Evolutionary conservation across 2,113 vertebrate genomes (phyloP), one percentile per base, ranked within the genome.

Genomic region (Alouatta palliata): DNA sequence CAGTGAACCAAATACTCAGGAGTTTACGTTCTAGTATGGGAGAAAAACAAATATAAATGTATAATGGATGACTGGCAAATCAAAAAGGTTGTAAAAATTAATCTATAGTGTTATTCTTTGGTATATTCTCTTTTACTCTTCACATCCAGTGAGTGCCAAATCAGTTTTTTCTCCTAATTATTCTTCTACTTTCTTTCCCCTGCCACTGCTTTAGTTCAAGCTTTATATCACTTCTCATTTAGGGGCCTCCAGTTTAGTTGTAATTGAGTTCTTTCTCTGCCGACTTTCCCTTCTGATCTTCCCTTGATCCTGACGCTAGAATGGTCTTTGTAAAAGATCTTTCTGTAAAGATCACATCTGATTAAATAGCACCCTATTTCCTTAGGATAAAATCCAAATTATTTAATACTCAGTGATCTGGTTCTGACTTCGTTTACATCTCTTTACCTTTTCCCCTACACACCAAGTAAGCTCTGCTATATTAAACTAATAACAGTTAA

Each of bases 191-290:
- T 75, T 95, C 32, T 43, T 87, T 83, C 12, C 21, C 77, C 37
- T 91, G 7, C 43, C 47, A 93, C 35, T 82, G 20, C 66, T 92
- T 96, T 95, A 96, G 14, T 88, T 92, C 45, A 94, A 19, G 30
- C 30, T 70, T 87, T 68, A 92, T 68, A 92, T 73, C 35, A 7
- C 52, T 93, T 94, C 47, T 93, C 35, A 43, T 80, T 94, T 92
- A 43, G 64, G 49, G 30, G 76, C n/a, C 8, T 87, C 17, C 35
- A 58, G 3, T 70, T 52, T 92, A 27, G 71, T 91, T 91, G 12
- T n/a, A 58, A 52, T 66, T 86, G 32, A 85, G 17, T 30, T 45
- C 30, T 94, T 30, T 94, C 25, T 40, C 77, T 95, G 61, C 86
- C 82, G 83, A 0, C 66, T 76, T 93, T 90, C 76, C 43, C 27